Base-by-base conservation (phyloP, 2,888 invertebrate genomes). In the Tupiocoris notatus region DNA sequence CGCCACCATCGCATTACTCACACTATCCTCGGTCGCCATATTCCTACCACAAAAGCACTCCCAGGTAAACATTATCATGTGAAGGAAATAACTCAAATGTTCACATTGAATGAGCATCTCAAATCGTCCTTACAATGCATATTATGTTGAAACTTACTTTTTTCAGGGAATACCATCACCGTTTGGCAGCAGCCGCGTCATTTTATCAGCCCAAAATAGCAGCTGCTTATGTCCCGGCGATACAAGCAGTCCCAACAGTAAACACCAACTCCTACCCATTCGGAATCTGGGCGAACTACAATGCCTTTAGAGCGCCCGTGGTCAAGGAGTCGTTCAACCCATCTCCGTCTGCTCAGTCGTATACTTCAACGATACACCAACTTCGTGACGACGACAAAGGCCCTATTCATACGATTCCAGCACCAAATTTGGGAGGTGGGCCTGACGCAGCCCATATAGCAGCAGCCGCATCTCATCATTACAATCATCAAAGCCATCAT, bases 341-440 rank as follows among this genome's bases (percentile, higher is more conserved):
- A 18, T 66, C 78, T 0, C 78, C 78, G 0, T 58, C 77, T 1
- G 59, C 59, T 12, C 22, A 54, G 3, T 21, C 58, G 2, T 24
- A 56, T 16, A 18, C 25, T 39, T 24, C 65, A 1, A 22, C 57
- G 16, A 2, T 21, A 16, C 77, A 78, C 6, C 71, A 70, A 21
- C 23, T 79, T 6, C 71, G 62, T 39, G 77, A 79, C 39, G 81
- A 81, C 77, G 84, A 85, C 77, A 87, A 88, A 82, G 92, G 92
- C 81, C 93, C 93, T 1, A 93, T 94, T 82, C 93, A 93, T 84
- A 93, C 93, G 9, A 92, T 94, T 80, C 93, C 93, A 82, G 93
- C 94, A 22, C 94, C 94, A 7, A 93, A 93, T 85, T 86, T 94
- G 67, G 90, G 90, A 16, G 73, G 73, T 1, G 73, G 73, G 6